phyloP scores from a whole-genome alignment of 1,140 invertebrate species.

The Chrysomallon squamiferum region DNA sequence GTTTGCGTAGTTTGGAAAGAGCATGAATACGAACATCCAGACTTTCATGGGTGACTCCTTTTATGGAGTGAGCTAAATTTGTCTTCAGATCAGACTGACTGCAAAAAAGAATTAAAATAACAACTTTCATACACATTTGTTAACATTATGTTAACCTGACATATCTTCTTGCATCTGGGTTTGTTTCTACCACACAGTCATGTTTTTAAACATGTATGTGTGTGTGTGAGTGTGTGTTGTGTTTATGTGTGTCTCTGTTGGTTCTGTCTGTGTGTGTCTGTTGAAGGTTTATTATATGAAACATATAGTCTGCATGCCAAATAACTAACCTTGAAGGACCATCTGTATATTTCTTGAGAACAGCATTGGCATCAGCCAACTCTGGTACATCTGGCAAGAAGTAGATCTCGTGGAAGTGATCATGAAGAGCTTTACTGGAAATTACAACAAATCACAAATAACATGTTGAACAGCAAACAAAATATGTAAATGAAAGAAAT shows the following conservation, averaged over 20 bases:
- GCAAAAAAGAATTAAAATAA: slow-evolving; percentile 59
- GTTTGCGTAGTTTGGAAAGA: slow-evolving; percentile 74
- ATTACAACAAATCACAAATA: slow-evolving; percentile 20
- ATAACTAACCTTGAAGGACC: slow-evolving; percentile 46
- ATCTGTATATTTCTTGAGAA: slow-evolving; percentile 65
- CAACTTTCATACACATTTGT: no score
- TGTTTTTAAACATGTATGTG: no score
- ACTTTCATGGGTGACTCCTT: slow-evolving; percentile 80
- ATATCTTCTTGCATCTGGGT: no score
- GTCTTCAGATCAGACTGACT: slow-evolving; percentile 50
- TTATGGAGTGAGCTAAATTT: slow-evolving; percentile 67
- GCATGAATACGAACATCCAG: slow-evolving; percentile 76
- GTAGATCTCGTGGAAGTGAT: slow-evolving; percentile 80
- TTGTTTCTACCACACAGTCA: no score
- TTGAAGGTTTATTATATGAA: no score
- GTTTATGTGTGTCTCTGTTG: no score
- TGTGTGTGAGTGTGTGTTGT: no score
- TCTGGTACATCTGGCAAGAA: slow-evolving; percentile 80
- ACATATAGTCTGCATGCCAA: no score
- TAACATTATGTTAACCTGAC: no score
- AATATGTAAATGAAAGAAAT: not conserved
- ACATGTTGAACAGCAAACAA: not conserved
- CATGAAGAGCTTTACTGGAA: slow-evolving; percentile 67
- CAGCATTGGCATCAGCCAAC: slow-evolving; percentile 68
- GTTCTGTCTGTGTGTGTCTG: no score